phyloP scores from a whole-genome alignment of 92 coral and sea anemone species.

The Zoanthus sociatus region DNA sequence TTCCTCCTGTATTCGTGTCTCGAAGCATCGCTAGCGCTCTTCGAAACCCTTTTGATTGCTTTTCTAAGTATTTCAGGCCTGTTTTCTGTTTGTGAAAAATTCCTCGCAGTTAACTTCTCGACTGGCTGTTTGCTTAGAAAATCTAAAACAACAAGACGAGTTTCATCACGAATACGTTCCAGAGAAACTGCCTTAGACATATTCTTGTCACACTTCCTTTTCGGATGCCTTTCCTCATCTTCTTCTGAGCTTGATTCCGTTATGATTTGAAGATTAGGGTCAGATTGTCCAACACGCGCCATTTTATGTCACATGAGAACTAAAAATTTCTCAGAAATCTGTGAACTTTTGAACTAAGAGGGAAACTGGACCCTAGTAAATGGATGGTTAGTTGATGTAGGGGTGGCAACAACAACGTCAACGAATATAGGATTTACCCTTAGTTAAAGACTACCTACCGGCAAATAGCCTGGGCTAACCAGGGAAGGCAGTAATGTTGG shows the following conservation, averaged over 20 bases:
- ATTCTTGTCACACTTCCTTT: neutral
- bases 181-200: conserved; percentile 67
- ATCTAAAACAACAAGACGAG: conserved; percentile 90
- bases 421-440: too few relatives aligned
- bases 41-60: conserved; percentile 64
- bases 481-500: too few relatives aligned
- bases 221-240: conserved; percentile 44
- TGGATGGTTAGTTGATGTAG: too few relatives aligned
- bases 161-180: conserved; percentile 93
- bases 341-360: too few relatives aligned
- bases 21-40: conserved; percentile 91
- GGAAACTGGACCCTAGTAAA: too few relatives aligned
- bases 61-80: conserved; percentile 61
- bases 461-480: too few relatives aligned
- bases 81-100: conserved; percentile 65
- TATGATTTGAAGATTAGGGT: conserved; percentile 37
- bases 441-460: too few relatives aligned
- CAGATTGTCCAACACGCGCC: conserved; percentile 47
- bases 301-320: conserved; percentile 17
- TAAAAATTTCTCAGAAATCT: too few relatives aligned
- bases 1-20: conserved; percentile 76
- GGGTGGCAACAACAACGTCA: too few relatives aligned
- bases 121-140: conserved; percentile 82
- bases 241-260: conserved; percentile 49
- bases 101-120: conserved; percentile 84